These are phyloP conservation scores for Chrysolina oricalcia DNA, from an alignment of 2,888 invertebrate species.

Conservation along the genomic window DNA sequence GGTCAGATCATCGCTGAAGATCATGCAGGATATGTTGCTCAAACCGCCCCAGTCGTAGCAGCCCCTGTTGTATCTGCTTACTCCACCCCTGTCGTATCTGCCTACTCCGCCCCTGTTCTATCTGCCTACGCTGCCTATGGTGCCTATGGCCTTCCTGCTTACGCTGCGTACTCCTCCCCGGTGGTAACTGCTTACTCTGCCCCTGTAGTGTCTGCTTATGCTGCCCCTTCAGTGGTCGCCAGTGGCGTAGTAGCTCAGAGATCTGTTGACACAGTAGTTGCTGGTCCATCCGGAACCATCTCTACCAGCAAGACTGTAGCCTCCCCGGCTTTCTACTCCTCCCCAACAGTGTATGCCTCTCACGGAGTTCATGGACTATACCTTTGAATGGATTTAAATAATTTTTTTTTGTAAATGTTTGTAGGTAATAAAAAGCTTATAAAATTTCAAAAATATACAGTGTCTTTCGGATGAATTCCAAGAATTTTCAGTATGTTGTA, in stretches of 20 bases:
- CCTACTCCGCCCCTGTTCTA: slow-evolving; percentile 46
- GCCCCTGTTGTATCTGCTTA: no score
- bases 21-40: slow-evolving; percentile 48
- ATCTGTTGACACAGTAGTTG: slow-evolving; percentile 50
- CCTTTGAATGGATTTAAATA: slow-evolving; percentile 12
- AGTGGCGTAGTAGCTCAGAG: slow-evolving; percentile 44
- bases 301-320: slow-evolving; percentile 53
- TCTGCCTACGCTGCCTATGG: slow-evolving; percentile 43
- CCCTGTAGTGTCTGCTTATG: no score
- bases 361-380: slow-evolving; percentile 42
- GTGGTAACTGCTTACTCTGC: slow-evolving; percentile 43
- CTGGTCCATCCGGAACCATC: slow-evolving; percentile 63
- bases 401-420: slow-evolving; percentile 15
- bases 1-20: slow-evolving; percentile 60
- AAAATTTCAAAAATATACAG: no score
- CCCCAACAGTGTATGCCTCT: slow-evolving; percentile 48
- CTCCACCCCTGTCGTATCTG: slow-evolving; percentile 50
- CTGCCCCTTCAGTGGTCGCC: slow-evolving; percentile 46
- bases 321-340: slow-evolving; percentile 49
- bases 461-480: no score
- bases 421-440: slow-evolving; percentile 16
- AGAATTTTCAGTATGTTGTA: no score
- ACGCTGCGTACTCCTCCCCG: slow-evolving; percentile 46
- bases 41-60: no score
- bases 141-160: slow-evolving; percentile 45